These are phyloP conservation scores for Chiloscyllium plagiosum DNA, from an alignment of 2,113 vertebrate genomes.

Conservation along the genomic window DNA sequence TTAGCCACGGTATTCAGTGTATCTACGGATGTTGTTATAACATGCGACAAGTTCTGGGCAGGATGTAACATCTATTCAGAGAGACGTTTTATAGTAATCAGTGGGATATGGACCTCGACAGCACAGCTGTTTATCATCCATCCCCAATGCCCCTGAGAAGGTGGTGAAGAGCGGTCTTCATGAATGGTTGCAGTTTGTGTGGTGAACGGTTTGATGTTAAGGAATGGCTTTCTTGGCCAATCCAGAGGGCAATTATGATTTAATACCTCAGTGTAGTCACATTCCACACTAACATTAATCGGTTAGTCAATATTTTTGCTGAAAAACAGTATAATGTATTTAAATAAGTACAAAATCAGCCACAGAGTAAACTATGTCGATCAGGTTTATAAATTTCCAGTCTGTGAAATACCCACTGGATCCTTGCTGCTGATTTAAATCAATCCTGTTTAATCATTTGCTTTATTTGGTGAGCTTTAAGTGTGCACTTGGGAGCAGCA, in stretches of 20 bases:
- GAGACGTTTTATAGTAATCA: neutral
- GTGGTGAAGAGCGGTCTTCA: neutral
- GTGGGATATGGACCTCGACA: too few relatives aligned
- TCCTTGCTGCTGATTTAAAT: slow-evolving; percentile 6
- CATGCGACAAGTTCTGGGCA: neutral
- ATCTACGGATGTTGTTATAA: neutral
- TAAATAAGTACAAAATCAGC: slow-evolving; percentile 1
- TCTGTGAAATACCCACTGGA: neutral
- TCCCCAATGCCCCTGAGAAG: too few relatives aligned
- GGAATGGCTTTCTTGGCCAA: neutral
- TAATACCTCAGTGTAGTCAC: neutral
- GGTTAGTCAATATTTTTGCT: neutral
- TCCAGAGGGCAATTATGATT: neutral
- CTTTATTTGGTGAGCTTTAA: neutral
- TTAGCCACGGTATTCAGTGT: neutral
- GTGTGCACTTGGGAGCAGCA: neutral
- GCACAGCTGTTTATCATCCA: too few relatives aligned
- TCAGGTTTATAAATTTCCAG: slow-evolving; percentile 9
- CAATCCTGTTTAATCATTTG: neutral
- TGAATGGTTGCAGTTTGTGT: neutral
- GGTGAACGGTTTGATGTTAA: neutral
- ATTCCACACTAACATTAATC: neutral
- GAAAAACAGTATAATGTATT: neutral
- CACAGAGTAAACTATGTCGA: neutral
- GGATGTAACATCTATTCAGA: neutral